These are phyloP conservation scores for Candidula unifasciata DNA, from an alignment of 2,888 invertebrate genomes.

Conservation along the genomic window DNA sequence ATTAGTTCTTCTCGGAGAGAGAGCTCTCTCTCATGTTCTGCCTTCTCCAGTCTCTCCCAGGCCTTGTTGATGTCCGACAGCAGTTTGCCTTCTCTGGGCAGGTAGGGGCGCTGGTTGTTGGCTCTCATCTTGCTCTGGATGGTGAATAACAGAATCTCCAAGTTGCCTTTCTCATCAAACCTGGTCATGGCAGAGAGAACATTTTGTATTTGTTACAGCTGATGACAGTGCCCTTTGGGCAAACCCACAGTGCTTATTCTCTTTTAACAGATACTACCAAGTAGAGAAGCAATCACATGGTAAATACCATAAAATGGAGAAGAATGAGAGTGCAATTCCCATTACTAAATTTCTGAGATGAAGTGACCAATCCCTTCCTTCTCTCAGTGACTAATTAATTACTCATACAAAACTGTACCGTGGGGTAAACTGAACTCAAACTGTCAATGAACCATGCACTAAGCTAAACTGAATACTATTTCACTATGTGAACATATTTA, in stretches of 20 bases:
- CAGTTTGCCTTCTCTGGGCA: slow-evolving; percentile 97
- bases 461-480: no score
- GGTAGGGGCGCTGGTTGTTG: slow-evolving; percentile 97
- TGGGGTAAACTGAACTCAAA: no score
- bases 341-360: no score
- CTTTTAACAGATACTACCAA: no score
- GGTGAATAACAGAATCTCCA: slow-evolving; percentile 97
- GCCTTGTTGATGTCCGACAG: slow-evolving; percentile 99
- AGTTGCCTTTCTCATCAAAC: slow-evolving; percentile 98
- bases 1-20: slow-evolving; percentile 98
- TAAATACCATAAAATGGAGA: no score
- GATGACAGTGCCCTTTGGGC: background rate
- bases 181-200: slow-evolving; percentile 77
- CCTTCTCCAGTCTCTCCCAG: slow-evolving; percentile 98
- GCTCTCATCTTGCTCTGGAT: slow-evolving; percentile 99
- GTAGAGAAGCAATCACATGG: no score
- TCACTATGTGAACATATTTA: no score
- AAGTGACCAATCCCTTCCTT: no score
- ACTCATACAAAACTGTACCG: no score
- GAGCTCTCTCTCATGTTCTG: slow-evolving; percentile 98
- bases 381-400: no score
- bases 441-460: no score
- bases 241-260: background rate
- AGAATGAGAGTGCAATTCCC: no score
- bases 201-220: background rate